phyloP scores from a whole-genome alignment of 1,140 invertebrate species.

The Dreissena polymorpha region DNA sequence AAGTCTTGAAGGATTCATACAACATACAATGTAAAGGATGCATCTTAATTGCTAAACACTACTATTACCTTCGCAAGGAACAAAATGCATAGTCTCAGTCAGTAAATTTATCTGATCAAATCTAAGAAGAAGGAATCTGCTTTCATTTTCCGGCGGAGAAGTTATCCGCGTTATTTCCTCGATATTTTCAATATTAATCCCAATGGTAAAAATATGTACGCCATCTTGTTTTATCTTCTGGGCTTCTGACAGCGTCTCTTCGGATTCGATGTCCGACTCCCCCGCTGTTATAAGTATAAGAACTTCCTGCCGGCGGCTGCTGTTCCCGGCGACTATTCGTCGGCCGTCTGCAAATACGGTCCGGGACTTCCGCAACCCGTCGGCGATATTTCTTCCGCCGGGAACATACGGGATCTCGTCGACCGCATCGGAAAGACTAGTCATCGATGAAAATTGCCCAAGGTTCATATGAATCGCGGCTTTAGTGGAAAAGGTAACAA shows the following conservation, averaged over 20 bases:
- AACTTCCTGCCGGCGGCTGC: slow-evolving; percentile 61
- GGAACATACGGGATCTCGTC: slow-evolving; percentile 59
- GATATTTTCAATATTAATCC: slow-evolving; percentile 68
- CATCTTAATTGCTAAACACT: no score
- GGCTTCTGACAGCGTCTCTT: slow-evolving; percentile 64
- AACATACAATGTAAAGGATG: no score
- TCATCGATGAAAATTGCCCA: slow-evolving; percentile 45
- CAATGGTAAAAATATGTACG: slow-evolving; percentile 68
- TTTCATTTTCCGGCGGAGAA: slow-evolving; percentile 59
- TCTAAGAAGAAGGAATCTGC: slow-evolving; percentile 65
- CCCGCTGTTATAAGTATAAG: slow-evolving; percentile 66
- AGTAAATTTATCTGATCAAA: slow-evolving; percentile 71
- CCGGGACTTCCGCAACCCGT: slow-evolving; percentile 28
- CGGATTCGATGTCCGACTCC: slow-evolving; percentile 65
- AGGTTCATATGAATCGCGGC: slow-evolving; percentile 60
- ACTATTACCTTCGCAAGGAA: slow-evolving; percentile 61
- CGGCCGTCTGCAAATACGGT: slow-evolving; percentile 41
- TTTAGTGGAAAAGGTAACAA: slow-evolving; percentile 63
- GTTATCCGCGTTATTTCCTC: slow-evolving; percentile 68
- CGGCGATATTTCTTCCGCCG: slow-evolving; percentile 65
- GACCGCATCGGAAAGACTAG: slow-evolving; percentile 55
- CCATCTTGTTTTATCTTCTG: slow-evolving; percentile 34
- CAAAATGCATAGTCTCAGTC: slow-evolving; percentile 63
- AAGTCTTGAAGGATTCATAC: no score
- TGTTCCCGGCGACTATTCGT: slow-evolving; percentile 54